phyloP scores from a whole-genome alignment of 2,797 vertebrate species.

The Odontamblyopus rebecca region DNA sequence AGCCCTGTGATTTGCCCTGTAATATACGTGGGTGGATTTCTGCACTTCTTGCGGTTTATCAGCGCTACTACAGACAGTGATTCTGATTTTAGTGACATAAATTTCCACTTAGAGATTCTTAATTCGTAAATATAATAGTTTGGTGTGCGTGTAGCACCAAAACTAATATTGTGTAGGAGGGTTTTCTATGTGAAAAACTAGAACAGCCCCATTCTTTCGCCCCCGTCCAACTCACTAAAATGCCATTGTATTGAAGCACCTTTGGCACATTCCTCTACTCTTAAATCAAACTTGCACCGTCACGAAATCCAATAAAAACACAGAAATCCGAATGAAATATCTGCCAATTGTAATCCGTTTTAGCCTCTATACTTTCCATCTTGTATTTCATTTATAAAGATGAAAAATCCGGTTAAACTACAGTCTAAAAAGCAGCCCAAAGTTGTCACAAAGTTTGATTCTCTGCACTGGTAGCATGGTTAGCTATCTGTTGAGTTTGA shows the following conservation, averaged over 20 bases:
- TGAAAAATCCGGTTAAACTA: rapidly evolving
- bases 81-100: neutral
- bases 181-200: neutral
- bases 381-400: rapidly evolving
- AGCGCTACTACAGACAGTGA: neutral
- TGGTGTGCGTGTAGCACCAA: neutral
- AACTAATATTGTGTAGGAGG: neutral
- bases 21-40: neutral
- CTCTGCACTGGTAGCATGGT: slow-evolving; percentile 37
- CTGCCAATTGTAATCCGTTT: rapidly evolving
- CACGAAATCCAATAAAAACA: slow-evolving; percentile 28
- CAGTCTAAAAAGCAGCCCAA: neutral
- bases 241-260: slow-evolving; percentile 8
- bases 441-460: slow-evolving; percentile 58
- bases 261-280: slow-evolving; percentile 72
- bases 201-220: slow-evolving; percentile 2
- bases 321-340: neutral
- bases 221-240: slow-evolving; percentile 1
- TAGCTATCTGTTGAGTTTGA: slow-evolving; percentile 38
- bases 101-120: too few species aligned
- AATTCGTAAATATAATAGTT: neutral
- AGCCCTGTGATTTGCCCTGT: neutral
- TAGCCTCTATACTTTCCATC: rapidly evolving
- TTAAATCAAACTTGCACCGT: slow-evolving; percentile 57
- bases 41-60: neutral